Percentiles rank a stretch among this genome's conserved stretches.
phyloP scores from a whole-genome alignment of 2,113 vertebrate species.

The Dasyprocta punctata region DNA sequence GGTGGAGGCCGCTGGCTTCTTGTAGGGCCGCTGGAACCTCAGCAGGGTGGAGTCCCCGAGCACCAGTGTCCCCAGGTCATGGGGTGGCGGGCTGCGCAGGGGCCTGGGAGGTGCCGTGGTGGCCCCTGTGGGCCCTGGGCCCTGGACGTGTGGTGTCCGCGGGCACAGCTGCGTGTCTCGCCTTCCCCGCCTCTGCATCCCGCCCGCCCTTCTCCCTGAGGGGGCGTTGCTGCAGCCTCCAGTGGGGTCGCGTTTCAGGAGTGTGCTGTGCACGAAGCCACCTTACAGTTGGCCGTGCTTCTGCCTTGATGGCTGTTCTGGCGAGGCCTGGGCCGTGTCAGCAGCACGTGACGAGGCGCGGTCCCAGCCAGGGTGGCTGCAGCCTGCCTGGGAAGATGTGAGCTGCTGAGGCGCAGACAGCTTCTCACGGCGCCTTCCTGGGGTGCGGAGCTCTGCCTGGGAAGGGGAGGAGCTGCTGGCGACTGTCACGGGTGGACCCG shows the following conservation, averaged over 20 bases:
- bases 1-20: too few species aligned
- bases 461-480: too few species aligned
- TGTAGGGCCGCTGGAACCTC: neutral
- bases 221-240: neutral
- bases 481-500: neutral
- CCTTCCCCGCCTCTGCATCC: too few species aligned
- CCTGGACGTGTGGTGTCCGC: neutral
- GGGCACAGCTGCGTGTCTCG: neutral
- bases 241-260: neutral
- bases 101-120: neutral
- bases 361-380: accelerated
- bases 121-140: neutral
- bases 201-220: neutral
- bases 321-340: neutral
- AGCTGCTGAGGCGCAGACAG: neutral
- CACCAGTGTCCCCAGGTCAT: neutral
- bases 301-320: neutral
- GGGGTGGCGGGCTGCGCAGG: neutral
- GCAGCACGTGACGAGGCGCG: accelerated
- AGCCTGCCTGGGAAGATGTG: neutral
- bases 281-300: neutral
- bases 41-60: accelerated
- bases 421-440: neutral
- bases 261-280: neutral
- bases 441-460: too few species aligned